These are phyloP conservation scores for Papilio protenor DNA, from an alignment of 2,888 invertebrate genomes.

Conservation along the genomic window DNA sequence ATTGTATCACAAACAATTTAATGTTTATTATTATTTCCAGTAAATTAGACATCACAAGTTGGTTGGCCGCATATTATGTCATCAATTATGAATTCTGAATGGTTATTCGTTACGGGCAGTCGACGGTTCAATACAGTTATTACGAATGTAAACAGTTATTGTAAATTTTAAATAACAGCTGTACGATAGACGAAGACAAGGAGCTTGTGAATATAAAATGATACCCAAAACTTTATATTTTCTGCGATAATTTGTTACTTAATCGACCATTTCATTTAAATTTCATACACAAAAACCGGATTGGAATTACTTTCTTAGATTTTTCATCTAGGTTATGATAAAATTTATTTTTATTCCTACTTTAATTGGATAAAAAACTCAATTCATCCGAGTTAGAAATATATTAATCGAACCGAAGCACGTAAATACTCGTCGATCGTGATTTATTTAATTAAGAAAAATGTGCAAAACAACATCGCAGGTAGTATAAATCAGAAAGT, in stretches of 20 bases:
- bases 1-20: not conserved
- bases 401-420: not conserved
- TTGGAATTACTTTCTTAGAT: too few species aligned
- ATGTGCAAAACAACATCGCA: not conserved
- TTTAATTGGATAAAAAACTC: not conserved
- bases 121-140: conserved; percentile 24
- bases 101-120: not conserved
- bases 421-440: not conserved
- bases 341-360: not conserved
- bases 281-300: too few species aligned
- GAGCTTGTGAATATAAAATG: not conserved
- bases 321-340: too few species aligned
- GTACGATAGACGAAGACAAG: not conserved
- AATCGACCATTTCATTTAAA: not conserved
- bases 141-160: conserved; percentile 20
- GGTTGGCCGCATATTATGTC: conserved; percentile 9
- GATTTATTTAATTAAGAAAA: conserved; percentile 3
- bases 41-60: conserved; percentile 12
- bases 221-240: not conserved
- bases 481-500: not conserved
- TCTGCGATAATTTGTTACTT: not conserved
- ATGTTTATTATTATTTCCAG: conserved; percentile 1
- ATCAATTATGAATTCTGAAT: conserved; percentile 25
- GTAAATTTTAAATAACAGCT: not conserved
- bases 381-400: not conserved